phyloP scores from a whole-genome alignment of 2,797 vertebrate species.

The Borostomias antarcticus region DNA sequence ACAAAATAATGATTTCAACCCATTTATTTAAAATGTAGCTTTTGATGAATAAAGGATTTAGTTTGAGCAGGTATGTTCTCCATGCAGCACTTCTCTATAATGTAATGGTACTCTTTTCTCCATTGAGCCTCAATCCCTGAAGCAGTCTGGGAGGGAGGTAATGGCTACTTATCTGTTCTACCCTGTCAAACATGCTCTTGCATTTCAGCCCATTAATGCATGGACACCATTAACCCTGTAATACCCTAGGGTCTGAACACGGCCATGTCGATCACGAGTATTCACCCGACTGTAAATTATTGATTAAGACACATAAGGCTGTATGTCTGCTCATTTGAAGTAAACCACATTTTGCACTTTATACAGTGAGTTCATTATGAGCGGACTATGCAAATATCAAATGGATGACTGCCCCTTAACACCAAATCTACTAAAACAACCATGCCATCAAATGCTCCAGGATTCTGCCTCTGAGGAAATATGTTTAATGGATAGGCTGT shows the following conservation, averaged over 20 bases:
- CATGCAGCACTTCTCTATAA: background rate
- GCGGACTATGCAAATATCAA: constrained; percentile 24
- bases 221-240: constrained; percentile 75
- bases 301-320: constrained; percentile 46
- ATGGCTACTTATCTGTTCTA: constrained; percentile 64
- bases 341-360: background rate
- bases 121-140: constrained; percentile 22
- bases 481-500: background rate
- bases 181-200: constrained; percentile 67
- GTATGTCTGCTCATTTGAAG: constrained; percentile 3
- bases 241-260: constrained; percentile 43
- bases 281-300: constrained; percentile 62
- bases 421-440: constrained; percentile 5
- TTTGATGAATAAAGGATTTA: background rate
- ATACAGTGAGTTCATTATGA: background rate
- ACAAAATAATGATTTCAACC: background rate
- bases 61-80: background rate
- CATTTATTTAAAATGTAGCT: background rate
- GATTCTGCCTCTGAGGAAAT: constrained; percentile 13
- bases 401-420: constrained; percentile 28
- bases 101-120: background rate
- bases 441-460: constrained; percentile 13
- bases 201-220: constrained; percentile 65
- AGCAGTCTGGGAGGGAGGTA: constrained; percentile 34
- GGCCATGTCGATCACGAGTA: constrained; percentile 37